Evolutionary conservation across 1,140 invertebrate genomes (phyloP).

Genomic region (Araneus ventricosus): DNA sequence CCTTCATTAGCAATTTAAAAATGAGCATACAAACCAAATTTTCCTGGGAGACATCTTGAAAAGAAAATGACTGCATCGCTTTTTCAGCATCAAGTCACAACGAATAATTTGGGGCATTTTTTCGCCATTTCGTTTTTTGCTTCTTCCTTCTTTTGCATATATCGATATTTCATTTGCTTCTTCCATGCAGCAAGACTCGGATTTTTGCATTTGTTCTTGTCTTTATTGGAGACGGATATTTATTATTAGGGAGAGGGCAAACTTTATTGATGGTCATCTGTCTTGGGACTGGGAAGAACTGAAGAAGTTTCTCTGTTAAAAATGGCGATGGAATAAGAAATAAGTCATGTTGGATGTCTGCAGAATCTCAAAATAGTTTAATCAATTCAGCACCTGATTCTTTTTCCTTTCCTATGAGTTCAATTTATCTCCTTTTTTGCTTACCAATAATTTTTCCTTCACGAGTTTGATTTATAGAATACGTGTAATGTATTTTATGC

Average conservation of each 20-base stretch:
- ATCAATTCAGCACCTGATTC: neutral
- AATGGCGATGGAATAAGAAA: neutral
- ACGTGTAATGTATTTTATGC: too few relatives aligned
- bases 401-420: neutral
- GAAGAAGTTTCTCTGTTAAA: neutral
- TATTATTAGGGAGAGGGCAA: neutral
- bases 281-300: neutral
- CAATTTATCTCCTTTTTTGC: neutral
- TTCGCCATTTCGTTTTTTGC: neutral
- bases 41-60: neutral
- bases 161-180: slow-evolving; percentile 9
- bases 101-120: neutral
- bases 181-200: neutral
- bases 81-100: neutral
- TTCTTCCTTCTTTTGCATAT: neutral
- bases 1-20: slow-evolving; percentile 34
- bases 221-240: slow-evolving; percentile 24
- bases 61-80: neutral
- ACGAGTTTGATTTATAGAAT: too few relatives aligned
- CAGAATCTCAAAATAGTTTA: neutral
- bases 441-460: too few relatives aligned
- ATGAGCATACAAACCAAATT: neutral
- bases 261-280: neutral
- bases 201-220: neutral
- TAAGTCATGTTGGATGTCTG: neutral